Evolutionary conservation across 2,113 vertebrate species (phyloP), one percentile per base, ranked within the genome.

Genomic region (Epinephelus cyanopodus): DNA sequence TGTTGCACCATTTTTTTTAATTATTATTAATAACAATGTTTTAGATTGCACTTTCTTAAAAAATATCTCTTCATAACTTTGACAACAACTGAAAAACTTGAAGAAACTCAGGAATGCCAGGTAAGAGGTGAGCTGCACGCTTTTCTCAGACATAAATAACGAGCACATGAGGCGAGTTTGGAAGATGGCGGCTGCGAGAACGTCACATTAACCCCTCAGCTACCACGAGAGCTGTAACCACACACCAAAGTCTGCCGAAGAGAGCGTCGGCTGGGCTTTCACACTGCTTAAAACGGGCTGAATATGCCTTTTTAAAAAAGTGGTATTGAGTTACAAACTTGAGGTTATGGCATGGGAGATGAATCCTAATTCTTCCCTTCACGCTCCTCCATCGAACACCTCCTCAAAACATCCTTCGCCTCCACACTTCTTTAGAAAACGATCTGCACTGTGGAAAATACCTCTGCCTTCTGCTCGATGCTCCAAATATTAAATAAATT

Each of bases 51-150:
- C 86, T 86, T 90, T 74, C 81, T 85, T 93, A 88, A 80, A 94
- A 94, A 95, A 94, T 67, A 85, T 87, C 82, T 85, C 64, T 85
- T 89, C 69, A 87, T 75, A 90, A 83, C 76, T 54, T 78, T 65
- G 69, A 88, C 27, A 81, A 92, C 33, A 84, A 93, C 79, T 79
- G 81, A 92, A 90, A 87, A 89, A 78, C 60, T 84, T 80, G 86
- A 93, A 93, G 91, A 95, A 94, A 92, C 88, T 88, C 89, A 81
- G 90, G 89, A 89, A 90, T 87, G 92, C 91, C 93, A 83, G 92
- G 85, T 79, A 62, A 79, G 92, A 93, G 81, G 84, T 13, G 75
- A 82, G 81, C 76, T 52, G 79, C 80, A 71, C 84, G 86, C 88
- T 93, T 91, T 83, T 62, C 63, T 85, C 70, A 0, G 81, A 72